Base-by-base conservation (phyloP, 2,797 vertebrate genomes). In the Pipistrellus nathusii region DNA sequence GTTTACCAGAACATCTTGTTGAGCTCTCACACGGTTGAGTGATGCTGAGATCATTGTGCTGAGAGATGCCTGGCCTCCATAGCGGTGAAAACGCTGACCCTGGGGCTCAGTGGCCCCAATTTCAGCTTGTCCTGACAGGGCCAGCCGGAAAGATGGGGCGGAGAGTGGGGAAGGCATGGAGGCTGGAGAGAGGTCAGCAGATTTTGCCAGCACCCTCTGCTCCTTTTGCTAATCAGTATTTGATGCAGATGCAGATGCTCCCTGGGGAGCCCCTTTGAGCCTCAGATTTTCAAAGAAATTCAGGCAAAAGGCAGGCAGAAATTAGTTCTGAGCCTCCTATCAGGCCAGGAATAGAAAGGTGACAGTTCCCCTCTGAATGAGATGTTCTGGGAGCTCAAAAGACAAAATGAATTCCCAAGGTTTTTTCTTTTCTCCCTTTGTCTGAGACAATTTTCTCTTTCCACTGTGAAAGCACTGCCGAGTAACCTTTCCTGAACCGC, bases 321-420 rank as follows among this genome's bases (percentile, higher is more conserved):
- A 73, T 92, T 62, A 57, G 75, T 84, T 92, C 85, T 95, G 91
- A 77, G 53, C 64, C 77, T 91, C 55, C 1, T 57, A 64, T 71
- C 12, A 83, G 73, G 27, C 91, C 76, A 82, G 68, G 53, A 89
- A 91, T 44, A 93, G 80, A 86, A 94, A 95, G 57, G 51, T 80
- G 76, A 93, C 59, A 94, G 85, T 71, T 89, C 27, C 53, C 15
- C 5, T 93, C 80, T 77, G 85, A 95, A 93, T 81, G 88, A 91
- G 72, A 93, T 93, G 53, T 84, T 93, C 95, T 89, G 80, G 72
- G 62, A 94, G 25, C 84, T 76, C 38, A 95, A 94, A 89, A 91
- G 46, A 85, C 53, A 72, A 88, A 85, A 91, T 73, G 53, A 91
- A 91, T 96, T 95, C 71, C 66, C 0, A 9, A 80, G 88, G 83